Evolutionary conservation across 2,113 vertebrate species (phyloP).

Genomic region (Sceloporus undulatus): DNA sequence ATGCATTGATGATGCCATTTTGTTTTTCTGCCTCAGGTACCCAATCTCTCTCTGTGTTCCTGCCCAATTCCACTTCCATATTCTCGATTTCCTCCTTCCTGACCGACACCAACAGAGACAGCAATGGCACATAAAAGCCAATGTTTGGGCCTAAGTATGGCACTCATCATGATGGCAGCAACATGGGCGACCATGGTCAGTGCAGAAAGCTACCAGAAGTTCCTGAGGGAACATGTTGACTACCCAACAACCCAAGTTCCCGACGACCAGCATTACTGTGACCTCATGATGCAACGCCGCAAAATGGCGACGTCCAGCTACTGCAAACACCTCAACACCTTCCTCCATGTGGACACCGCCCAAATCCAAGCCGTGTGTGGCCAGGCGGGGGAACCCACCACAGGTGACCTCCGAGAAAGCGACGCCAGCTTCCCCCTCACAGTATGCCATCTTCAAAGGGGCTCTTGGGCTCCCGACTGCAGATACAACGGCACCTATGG

Average conservation of each 20-base stretch:
- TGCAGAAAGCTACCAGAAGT: constrained; percentile 2
- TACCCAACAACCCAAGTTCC: not conserved
- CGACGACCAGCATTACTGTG: not conserved
- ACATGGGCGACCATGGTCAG: not conserved
- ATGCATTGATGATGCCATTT: not conserved
- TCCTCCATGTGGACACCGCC: constrained; percentile 5
- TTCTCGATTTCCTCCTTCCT: not conserved
- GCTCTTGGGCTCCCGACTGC: constrained; percentile 26
- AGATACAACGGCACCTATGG: not conserved
- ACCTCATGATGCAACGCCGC: constrained; percentile 18
- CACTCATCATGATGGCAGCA: not conserved
- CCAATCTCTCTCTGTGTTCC: not conserved
- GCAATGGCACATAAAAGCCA: not conserved
- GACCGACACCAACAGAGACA: not conserved
- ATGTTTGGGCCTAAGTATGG: not conserved
- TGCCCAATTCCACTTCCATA: not conserved
- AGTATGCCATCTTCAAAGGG: not conserved
- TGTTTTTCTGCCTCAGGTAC: not conserved
- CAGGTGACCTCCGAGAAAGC: constrained; percentile 30
- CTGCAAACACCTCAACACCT: constrained; percentile 39
- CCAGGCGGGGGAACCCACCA: not conserved
- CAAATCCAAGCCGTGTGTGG: constrained; percentile 8
- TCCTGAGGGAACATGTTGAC: constrained; percentile 23
- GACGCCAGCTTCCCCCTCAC: constrained; percentile 20
- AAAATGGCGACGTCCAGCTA: not conserved